Base-by-base conservation (phyloP, 2,113 vertebrate species). In the Albula goreensis region DNA sequence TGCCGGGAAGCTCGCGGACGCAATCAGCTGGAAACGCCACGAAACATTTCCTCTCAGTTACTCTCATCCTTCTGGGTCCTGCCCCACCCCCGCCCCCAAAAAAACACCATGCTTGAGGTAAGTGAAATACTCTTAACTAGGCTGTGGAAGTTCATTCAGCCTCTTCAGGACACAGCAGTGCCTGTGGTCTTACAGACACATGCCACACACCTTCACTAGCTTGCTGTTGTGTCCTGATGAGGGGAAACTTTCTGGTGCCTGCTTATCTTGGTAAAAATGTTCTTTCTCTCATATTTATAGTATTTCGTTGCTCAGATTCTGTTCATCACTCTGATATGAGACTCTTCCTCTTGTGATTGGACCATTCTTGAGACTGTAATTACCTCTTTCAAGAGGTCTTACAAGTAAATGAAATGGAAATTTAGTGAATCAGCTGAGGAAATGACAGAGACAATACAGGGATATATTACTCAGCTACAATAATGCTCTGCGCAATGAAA, bases 21-120 rank as follows among this genome's bases (percentile, higher is more conserved):
- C 22, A 78, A 77, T 25, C 25, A 50, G 2, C 80, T 25, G 31
- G 41, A 53, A 50, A 78, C 2, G 57, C 57, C 57, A 13, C 17
- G 9, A 3, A 66, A 66, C 22, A 19, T 22, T 19, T 31, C 31
- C 52, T 78, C 31, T 31, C 78, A 60, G 17, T 70, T 70, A 17
- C 63, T 22, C 2, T 74, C 31, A 8, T 74, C 22, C 25, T 74
- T 6, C 9, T 31, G 22, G 70, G 78, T 85, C 5, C 51, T 85
- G 70, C 50, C 74, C 31, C 31, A 41, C 31, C 31, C 31, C 31
- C 49, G 48, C 82, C 41, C 22, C 63, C 82, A 56, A 56, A 56
- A 12, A 60, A 83, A 53, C 53, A 19, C 83, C 52, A 41, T 57
- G n/a, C 17, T 19, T 50, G 12, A 49, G 85, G 85, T 85, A 79